A percentile compares a stretch with the other conserved stretches of the same genome.
Evolutionary conservation across 2,113 vertebrate genomes (phyloP).

Genomic region (Sminthopsis crassicaudata): DNA sequence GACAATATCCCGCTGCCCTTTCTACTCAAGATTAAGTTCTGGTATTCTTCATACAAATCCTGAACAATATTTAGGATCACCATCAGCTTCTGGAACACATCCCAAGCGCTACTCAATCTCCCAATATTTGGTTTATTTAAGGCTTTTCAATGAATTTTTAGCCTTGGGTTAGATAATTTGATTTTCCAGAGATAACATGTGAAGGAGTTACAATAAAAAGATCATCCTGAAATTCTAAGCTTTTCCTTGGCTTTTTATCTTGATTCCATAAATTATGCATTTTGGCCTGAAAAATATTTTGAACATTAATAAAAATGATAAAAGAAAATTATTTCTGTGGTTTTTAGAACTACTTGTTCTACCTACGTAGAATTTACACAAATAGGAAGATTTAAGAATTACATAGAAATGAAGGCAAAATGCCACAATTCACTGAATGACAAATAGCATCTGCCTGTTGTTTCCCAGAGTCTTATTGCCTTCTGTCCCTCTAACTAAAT

Average conservation of each 20-base stretch:
- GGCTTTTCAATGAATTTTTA: not conserved
- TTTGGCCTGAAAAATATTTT: slow-evolving; percentile 32
- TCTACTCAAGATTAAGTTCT: not conserved
- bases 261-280: slow-evolving; percentile 9
- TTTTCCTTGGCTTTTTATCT: not conserved
- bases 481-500: slow-evolving; percentile 31
- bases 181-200: slow-evolving; percentile 46
- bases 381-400: slow-evolving; percentile 46
- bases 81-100: not conserved
- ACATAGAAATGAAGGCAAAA: slow-evolving; percentile 15
- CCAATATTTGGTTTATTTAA: not conserved
- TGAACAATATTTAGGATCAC: not conserved
- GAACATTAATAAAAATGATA: slow-evolving; percentile 47
- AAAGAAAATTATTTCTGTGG: slow-evolving; percentile 34
- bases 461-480: slow-evolving; percentile 22
- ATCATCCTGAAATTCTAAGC: not conserved
- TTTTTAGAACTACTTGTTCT: slow-evolving; percentile 22
- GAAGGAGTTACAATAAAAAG: not conserved
- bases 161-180: slow-evolving; percentile 21
- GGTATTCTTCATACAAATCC: not conserved
- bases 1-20: not conserved
- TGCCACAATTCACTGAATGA: slow-evolving; percentile 16
- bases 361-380: not conserved
- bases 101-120: not conserved
- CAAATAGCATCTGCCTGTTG: slow-evolving; percentile 11